Evolutionary conservation across 2,797 vertebrate species (phyloP).

Genomic region (Poecilia gillii): DNA sequence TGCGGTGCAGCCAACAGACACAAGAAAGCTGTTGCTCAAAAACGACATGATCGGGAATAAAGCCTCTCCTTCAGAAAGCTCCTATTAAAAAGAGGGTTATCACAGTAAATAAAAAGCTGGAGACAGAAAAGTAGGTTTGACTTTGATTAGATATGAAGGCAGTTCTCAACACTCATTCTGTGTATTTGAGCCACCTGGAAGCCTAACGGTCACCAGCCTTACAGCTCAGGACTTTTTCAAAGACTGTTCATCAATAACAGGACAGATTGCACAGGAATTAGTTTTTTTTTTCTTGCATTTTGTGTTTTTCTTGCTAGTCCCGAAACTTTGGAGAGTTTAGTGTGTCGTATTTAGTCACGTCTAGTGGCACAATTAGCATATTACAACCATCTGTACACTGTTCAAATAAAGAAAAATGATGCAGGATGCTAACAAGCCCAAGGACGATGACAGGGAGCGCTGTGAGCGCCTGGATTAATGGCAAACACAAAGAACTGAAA

Average conservation of each 20-base stretch:
- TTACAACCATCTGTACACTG: not conserved
- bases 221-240: slow-evolving; percentile 1
- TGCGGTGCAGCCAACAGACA: slow-evolving; percentile 16
- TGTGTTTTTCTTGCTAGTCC: not conserved
- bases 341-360: not conserved
- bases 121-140: slow-evolving; percentile 35
- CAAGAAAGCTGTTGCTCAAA: slow-evolving; percentile 18
- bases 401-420: slow-evolving; percentile 11
- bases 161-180: slow-evolving; percentile 33
- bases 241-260: not conserved
- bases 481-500: slow-evolving; percentile 4
- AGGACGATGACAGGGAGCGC: not conserved
- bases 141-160: slow-evolving; percentile 60
- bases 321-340: not conserved
- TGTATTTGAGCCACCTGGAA: slow-evolving; percentile 15
- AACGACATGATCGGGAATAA: slow-evolving; percentile 40
- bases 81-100: slow-evolving; percentile 57
- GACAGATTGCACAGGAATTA: not conserved
- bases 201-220: slow-evolving; percentile 14
- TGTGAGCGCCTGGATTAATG: not conserved
- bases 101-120: slow-evolving; percentile 44
- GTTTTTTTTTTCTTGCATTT: not conserved
- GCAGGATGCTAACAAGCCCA: slow-evolving; percentile 4
- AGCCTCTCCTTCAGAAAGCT: slow-evolving; percentile 45
- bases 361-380: not conserved